A percentile compares a stretch with the other conserved stretches of the same genome.
Evolutionary conservation across 64 coral and sea anemone species (phyloP).

Genomic region (Actinia tenebrosa): DNA sequence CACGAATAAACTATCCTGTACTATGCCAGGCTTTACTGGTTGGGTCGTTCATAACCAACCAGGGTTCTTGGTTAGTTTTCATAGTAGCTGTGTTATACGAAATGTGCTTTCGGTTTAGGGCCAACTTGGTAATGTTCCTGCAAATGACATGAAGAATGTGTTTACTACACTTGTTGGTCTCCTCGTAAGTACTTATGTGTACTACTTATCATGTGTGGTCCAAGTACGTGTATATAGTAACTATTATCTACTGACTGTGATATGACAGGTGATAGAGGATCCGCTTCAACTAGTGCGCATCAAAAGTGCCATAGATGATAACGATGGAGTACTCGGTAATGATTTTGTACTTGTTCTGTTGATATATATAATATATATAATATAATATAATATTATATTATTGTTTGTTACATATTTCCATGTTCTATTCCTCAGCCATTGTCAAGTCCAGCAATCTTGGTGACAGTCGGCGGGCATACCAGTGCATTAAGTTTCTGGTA

Average conservation of each 20-base stretch:
- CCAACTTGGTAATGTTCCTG: conserved; percentile 71
- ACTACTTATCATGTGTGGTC: not conserved
- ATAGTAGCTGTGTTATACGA: not conserved
- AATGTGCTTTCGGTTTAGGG: conserved; percentile 27
- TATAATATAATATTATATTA: too few relatives aligned
- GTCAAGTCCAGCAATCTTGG: conserved; percentile 75
- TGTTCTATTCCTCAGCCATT: conserved; percentile 33
- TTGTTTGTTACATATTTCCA: not conserved
- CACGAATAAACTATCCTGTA: too few relatives aligned
- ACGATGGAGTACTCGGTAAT: conserved; percentile 76
- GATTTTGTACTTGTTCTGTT: not conserved
- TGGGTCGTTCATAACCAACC: too few relatives aligned
- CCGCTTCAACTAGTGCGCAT: conserved; percentile 77
- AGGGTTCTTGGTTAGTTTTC: too few relatives aligned
- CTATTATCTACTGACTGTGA: not conserved
- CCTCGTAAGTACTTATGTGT: conserved; percentile 20
- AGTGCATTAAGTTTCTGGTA: conserved; percentile 90
- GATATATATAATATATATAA: too few relatives aligned
- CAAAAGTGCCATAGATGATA: conserved; percentile 72
- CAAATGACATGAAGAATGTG: conserved; percentile 84
- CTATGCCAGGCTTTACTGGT: too few relatives aligned
- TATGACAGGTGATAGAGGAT: conserved; percentile 61
- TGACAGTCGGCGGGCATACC: conserved; percentile 88
- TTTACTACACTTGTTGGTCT: conserved; percentile 66
- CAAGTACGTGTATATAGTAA: not conserved